These are phyloP conservation scores for Ascidia mentula DNA, from an alignment of 23 tunicate genomes.

Conservation along the genomic window DNA sequence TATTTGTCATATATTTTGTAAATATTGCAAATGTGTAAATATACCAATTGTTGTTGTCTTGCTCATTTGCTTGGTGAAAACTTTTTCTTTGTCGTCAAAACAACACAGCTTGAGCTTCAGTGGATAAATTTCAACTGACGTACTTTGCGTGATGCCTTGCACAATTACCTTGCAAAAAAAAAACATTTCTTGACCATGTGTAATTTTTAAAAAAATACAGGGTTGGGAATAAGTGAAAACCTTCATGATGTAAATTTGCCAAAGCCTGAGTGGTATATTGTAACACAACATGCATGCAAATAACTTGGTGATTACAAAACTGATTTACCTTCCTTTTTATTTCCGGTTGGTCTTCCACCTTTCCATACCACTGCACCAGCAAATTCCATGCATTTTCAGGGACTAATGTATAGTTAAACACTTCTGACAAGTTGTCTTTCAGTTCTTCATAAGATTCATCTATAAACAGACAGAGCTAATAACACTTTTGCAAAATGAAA, in stretches of 20 bases:
- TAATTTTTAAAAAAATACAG: no score
- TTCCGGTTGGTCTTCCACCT: conserved; percentile 28
- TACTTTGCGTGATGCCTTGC: conserved; percentile 31
- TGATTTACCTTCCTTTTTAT: conserved; percentile 67
- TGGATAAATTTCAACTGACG: conserved; percentile 70
- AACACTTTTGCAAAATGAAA: no score
- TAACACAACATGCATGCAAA: no score
- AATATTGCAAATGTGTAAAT: no score
- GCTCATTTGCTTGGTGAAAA: conserved; percentile 35
- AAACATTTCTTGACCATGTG: no score
- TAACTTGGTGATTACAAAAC: no score
- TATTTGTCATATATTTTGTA: no score
- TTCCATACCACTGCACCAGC: conserved; percentile 53
- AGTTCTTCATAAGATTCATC: conserved; percentile 18
- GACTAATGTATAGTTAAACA: conserved; percentile 34
- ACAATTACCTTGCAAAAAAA: conserved; percentile 60
- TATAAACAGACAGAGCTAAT: not conserved
- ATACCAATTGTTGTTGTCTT: conserved; percentile 44
- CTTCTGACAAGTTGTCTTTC: conserved; percentile 39
- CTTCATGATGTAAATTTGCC: no score
- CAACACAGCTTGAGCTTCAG: conserved; percentile 34
- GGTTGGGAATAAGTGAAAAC: no score
- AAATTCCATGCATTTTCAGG: conserved; percentile 66
- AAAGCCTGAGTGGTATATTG: no score
- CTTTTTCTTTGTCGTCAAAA: conserved; percentile 30